Evolutionary conservation across 2,113 vertebrate genomes (phyloP).

Genomic region (Pseudorectes ferrugineus): DNA sequence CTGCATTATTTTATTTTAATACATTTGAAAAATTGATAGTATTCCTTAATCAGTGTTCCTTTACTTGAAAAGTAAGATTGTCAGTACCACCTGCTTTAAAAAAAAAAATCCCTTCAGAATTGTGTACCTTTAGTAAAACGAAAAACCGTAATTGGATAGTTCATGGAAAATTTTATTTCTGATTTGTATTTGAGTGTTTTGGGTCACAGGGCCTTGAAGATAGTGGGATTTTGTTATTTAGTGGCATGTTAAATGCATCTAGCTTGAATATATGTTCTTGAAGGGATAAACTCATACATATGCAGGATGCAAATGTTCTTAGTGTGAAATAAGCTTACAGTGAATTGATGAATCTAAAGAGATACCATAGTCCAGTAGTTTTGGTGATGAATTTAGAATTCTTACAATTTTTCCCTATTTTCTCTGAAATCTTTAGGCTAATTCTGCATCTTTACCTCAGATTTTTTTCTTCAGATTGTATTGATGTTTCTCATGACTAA

Average conservation of each 20-base stretch:
- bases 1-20: neutral
- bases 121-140: neutral
- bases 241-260: neutral
- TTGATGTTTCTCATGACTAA: neutral
- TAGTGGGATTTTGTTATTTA: neutral
- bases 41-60: neutral
- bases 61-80: neutral
- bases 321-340: neutral
- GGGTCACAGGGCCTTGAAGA: neutral
- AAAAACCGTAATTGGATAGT: neutral
- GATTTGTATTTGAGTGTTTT: neutral
- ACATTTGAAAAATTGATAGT: neutral
- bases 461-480: neutral
- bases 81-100: neutral
- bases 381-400: neutral
- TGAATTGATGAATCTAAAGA: neutral
- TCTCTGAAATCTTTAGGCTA: neutral
- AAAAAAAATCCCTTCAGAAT: neutral
- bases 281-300: neutral
- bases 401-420: neutral
- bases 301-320: neutral
- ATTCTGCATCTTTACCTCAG: neutral
- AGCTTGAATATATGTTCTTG: neutral
- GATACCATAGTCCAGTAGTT: accelerated
- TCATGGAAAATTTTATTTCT: neutral